Base-by-base conservation (phyloP, 1,140 invertebrate species). In the Micrasema minimum region DNA sequence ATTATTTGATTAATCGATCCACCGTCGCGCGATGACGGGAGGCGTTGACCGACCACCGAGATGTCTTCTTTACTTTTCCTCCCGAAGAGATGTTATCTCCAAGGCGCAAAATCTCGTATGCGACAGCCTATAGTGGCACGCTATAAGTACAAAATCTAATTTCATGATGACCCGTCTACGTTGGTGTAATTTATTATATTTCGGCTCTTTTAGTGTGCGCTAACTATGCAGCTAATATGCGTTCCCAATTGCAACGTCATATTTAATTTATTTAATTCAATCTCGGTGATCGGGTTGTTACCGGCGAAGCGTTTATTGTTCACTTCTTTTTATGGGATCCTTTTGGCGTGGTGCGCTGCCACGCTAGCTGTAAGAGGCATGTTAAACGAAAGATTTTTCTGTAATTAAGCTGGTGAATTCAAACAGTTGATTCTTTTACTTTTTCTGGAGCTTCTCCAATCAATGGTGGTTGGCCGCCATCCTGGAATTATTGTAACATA, bases 131-230 rank as follows among this genome's bases (percentile, higher is more conserved):
- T 64, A 64, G 22, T 7, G 43, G 43, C 41, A 14, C 43, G 59
- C 22, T 14, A 14, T 69, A 55, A 46, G 61, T 51, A 53, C 37
- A 65, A 71, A 71, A 71, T 71, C 69, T n/a, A n/a, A 71, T 71
- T 55, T 50, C 31, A 68, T n/a, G 57, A 68, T 55, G 69, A 65
- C 50, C 61, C 59, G 69, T 53, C 69, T 61, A 64, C 61, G 35
- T 46, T 64, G n/a, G 31, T 23, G 69, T 71, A 57, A 71, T 71
- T 71, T 71, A 71, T 71, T 70, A 62, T 62, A 43, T 70, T 70
- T 70, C 45, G 51, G 68, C 68, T 70, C 68, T 64, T 64, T 45
- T n/a, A n/a, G 45, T 22, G 59, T 64, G 59, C 20, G 55, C 51
- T 55, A 55, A 55, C 51, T n/a, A 68, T 64, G 59, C 41, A n/a